Evolutionary conservation across 2,888 invertebrate genomes (phyloP).

Genomic region (Zhengitettix transpicula): DNA sequence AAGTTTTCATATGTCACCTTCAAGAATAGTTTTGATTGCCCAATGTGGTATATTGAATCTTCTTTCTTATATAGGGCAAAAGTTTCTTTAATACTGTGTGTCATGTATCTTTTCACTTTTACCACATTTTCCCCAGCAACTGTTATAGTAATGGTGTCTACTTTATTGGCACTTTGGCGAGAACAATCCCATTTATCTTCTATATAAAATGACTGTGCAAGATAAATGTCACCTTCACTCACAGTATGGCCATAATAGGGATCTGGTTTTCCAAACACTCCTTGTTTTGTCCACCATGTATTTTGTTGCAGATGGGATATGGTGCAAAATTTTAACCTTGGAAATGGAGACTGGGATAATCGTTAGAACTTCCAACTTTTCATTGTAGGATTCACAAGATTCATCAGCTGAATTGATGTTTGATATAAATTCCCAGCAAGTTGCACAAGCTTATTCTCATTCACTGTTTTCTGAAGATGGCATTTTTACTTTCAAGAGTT

Average conservation of each 20-base stretch:
- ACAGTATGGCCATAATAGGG: no score
- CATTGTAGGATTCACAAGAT: not conserved
- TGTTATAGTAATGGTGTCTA: constrained; percentile 5
- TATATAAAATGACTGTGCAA: no score
- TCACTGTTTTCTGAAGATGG: not conserved
- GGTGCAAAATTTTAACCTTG: constrained; percentile 4
- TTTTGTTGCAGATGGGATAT: constrained; percentile 5
- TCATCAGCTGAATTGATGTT: not conserved
- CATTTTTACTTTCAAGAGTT: not conserved
- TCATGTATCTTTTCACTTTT: constrained; percentile 8
- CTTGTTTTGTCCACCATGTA: no score
- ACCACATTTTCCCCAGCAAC: constrained; percentile 6
- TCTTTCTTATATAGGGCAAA: not conserved
- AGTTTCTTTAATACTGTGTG: constrained; percentile 4
- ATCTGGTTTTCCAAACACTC: no score
- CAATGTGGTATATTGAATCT: constrained; percentile 5
- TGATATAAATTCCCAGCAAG: no score
- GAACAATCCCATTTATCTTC: no score
- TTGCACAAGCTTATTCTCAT: not conserved
- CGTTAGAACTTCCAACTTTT: not conserved
- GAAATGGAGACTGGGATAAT: not conserved
- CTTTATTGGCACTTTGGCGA: constrained; percentile 6
- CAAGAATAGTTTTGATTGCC: constrained; percentile 6
- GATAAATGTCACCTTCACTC: no score
- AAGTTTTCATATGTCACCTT: constrained; percentile 1